Evolutionary conservation across 1,140 invertebrate genomes (phyloP).

Genomic region (Paraescarpia echinospica): DNA sequence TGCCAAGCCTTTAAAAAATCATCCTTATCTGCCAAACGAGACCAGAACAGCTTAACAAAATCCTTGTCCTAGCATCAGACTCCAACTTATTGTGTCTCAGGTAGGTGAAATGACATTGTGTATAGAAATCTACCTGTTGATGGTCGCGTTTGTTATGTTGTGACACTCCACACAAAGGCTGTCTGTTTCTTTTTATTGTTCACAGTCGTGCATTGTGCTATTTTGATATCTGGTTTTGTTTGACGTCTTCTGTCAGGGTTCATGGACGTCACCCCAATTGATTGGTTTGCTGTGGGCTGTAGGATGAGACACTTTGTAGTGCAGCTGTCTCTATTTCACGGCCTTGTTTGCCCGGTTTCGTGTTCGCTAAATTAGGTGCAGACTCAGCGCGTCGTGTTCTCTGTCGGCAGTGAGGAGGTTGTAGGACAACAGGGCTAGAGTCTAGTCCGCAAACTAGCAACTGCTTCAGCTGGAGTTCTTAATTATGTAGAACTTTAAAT

Average conservation of each 20-base stretch:
- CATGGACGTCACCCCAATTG: not conserved
- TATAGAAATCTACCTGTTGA: not conserved
- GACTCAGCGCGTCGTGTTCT: too few species aligned
- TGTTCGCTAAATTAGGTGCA: too few species aligned
- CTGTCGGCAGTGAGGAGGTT: too few species aligned
- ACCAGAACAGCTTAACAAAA: not conserved
- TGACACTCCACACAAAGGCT: not conserved
- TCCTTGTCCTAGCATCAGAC: not conserved
- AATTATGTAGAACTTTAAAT: too few species aligned
- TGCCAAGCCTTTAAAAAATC: not conserved
- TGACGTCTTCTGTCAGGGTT: not conserved
- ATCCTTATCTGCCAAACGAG: not conserved
- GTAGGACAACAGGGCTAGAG: too few species aligned
- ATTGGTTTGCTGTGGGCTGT: not conserved
- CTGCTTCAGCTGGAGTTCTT: too few species aligned
- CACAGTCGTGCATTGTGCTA: not conserved
- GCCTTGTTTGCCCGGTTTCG: not conserved
- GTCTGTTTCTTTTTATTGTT: slow-evolving; percentile 1
- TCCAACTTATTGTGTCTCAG: not conserved
- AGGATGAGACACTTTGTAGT: not conserved
- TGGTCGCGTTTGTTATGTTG: not conserved
- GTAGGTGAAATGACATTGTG: not conserved
- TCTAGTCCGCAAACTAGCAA: too few species aligned
- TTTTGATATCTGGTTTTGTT: not conserved
- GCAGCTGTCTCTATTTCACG: not conserved